Percentiles rank a stretch among this genome's conserved stretches.
These are phyloP conservation scores for Erpornis zantholeuca DNA, from an alignment of 2,113 vertebrate genomes.

Conservation along the genomic window DNA sequence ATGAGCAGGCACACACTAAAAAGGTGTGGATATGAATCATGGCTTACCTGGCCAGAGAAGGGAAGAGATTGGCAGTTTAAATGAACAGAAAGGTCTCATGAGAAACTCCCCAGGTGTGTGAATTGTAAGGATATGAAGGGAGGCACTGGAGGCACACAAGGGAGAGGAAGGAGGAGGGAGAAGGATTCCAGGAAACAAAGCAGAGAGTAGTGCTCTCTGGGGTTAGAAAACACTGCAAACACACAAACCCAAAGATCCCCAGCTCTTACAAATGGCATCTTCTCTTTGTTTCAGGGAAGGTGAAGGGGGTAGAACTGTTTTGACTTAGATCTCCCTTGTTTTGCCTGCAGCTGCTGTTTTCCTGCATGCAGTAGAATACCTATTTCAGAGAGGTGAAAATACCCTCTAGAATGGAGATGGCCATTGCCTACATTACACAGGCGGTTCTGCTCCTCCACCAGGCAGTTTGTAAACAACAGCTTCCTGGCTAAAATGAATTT, in stretches of 20 bases:
- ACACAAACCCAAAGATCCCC: neutral
- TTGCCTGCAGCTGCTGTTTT: neutral
- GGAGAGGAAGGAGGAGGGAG: neutral
- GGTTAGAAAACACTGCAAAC: neutral
- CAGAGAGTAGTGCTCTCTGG: neutral
- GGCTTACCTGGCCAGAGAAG: neutral
- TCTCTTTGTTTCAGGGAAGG: neutral
- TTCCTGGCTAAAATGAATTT: neutral
- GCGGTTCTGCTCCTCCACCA: neutral
- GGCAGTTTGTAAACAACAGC: neutral
- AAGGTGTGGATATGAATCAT: neutral
- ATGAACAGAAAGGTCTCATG: neutral
- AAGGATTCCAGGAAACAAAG: neutral
- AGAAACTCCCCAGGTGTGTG: neutral
- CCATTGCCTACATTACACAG: neutral
- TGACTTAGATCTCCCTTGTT: neutral
- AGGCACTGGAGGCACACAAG: neutral
- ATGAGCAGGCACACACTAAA: neutral
- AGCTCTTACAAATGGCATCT: neutral
- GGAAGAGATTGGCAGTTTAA: neutral
- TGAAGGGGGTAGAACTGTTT: neutral
- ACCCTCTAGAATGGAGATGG: neutral
- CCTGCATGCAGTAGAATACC: neutral
- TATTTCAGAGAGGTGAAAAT: neutral
- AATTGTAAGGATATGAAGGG: neutral